Evolutionary conservation across 2,888 invertebrate species (phyloP).

Genomic region (Clistopyga incitator): DNA sequence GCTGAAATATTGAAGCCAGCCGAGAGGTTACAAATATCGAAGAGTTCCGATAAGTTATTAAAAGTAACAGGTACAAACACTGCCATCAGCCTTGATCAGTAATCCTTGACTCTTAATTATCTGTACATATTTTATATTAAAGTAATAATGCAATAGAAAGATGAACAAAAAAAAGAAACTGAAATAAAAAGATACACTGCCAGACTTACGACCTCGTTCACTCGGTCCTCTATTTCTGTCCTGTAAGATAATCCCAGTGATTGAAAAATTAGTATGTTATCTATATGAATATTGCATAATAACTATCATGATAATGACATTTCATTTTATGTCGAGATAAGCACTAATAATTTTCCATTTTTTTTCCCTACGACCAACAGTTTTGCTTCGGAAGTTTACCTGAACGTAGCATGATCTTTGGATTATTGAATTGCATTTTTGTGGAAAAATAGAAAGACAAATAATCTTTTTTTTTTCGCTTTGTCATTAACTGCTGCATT

Average conservation of each 20-base stretch:
- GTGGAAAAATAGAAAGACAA: not conserved
- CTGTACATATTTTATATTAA: slow-evolving; percentile 83
- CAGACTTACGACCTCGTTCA: slow-evolving; percentile 61
- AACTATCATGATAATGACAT: not conserved
- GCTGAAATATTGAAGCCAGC: slow-evolving; percentile 83
- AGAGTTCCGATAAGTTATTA: slow-evolving; percentile 75
- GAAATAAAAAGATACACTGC: slow-evolving; percentile 69
- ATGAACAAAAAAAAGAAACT: slow-evolving; percentile 74
- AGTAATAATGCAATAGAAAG: slow-evolving; percentile 71
- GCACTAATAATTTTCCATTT: not conserved
- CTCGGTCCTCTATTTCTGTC: slow-evolving; percentile 7
- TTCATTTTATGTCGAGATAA: not conserved
- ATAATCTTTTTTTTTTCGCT: not conserved
- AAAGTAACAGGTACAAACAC: slow-evolving; percentile 82
- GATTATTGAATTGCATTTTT: not conserved
- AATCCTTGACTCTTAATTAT: slow-evolving; percentile 74
- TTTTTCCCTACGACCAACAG: not conserved
- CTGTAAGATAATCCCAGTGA: not conserved
- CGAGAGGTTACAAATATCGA: slow-evolving; percentile 77
- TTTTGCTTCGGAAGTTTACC: not conserved
- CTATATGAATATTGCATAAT: not conserved
- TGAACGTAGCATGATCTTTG: not conserved
- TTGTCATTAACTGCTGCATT: not conserved
- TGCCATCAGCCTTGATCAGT: slow-evolving; percentile 83
- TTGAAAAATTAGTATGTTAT: not conserved